These are phyloP conservation scores for Bombylius major DNA, from an alignment of 2,888 invertebrate species.

Conservation along the genomic window DNA sequence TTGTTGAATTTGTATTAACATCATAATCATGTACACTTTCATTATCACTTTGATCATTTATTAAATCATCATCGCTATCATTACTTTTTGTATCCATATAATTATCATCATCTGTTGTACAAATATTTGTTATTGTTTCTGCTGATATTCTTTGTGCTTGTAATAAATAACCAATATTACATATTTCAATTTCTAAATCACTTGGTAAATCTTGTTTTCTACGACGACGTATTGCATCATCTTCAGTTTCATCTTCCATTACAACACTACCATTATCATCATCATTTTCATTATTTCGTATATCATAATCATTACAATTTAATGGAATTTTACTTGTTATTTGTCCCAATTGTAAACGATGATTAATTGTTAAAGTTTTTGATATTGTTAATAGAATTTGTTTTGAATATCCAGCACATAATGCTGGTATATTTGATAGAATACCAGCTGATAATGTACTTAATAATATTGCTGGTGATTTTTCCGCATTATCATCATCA, in stretches of 20 bases:
- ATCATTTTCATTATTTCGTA: background rate
- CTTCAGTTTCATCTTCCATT: slow-evolving; percentile 22
- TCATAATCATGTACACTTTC: slow-evolving; percentile 35
- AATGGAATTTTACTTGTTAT: slow-evolving; percentile 41
- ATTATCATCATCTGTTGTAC: slow-evolving; percentile 48
- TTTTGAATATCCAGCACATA: slow-evolving; percentile 39
- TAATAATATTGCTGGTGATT: slow-evolving; percentile 34
- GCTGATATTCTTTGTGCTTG: slow-evolving; percentile 55
- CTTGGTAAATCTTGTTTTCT: slow-evolving; percentile 27
- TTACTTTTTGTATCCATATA: background rate
- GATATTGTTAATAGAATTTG: slow-evolving; percentile 42
- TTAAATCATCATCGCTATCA: slow-evolving; percentile 35
- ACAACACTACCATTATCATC: background rate
- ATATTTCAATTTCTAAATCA: slow-evolving; percentile 39
- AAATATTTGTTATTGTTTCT: slow-evolving; percentile 59
- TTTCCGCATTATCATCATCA: slow-evolving; percentile 23
- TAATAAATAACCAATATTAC: slow-evolving; percentile 43
- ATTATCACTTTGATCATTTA: slow-evolving; percentile 20
- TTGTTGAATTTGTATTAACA: slow-evolving; percentile 15
- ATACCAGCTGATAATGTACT: slow-evolving; percentile 46
- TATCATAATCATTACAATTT: slow-evolving; percentile 8
- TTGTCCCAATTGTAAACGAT: slow-evolving; percentile 39
- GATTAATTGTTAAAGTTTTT: slow-evolving; percentile 42
- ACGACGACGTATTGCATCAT: slow-evolving; percentile 21
- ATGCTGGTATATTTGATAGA: slow-evolving; percentile 41